These are phyloP conservation scores for Rhinichthys osculus DNA, from an alignment of 2,797 vertebrate genomes.

Conservation along the genomic window DNA sequence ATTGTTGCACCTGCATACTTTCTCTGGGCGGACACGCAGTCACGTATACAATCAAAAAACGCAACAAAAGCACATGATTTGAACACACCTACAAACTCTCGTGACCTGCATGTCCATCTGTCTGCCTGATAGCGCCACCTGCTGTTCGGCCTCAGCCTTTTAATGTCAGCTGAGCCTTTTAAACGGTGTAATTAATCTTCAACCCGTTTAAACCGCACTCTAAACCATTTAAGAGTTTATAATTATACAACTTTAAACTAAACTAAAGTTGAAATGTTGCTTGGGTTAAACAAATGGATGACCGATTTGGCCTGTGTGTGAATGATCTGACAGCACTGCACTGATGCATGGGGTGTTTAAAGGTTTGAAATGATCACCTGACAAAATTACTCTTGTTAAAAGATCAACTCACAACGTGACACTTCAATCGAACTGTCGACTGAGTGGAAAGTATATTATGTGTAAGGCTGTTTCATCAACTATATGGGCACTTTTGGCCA, in stretches of 20 bases:
- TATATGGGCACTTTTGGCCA: neutral
- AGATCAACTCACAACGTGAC: neutral
- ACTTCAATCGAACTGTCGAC: neutral
- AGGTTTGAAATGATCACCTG: neutral
- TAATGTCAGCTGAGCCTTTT: neutral
- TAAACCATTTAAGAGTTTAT: neutral
- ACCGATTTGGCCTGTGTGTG: neutral
- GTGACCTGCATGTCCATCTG: constrained; percentile 50
- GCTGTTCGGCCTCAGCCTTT: constrained; percentile 60
- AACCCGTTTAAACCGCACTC: constrained; percentile 18
- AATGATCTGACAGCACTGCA: neutral
- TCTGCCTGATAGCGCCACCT: constrained; percentile 74
- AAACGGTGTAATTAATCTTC: neutral
- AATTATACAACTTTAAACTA: constrained; percentile 21
- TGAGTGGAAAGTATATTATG: neutral
- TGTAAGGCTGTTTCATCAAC: neutral
- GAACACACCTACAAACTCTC: neutral
- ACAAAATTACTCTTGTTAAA: constrained; percentile 8
- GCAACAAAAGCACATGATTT: neutral
- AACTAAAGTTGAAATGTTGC: neutral
- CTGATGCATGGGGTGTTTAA: neutral
- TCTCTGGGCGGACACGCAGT: too few relatives aligned
- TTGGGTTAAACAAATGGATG: neutral
- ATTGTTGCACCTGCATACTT: neutral
- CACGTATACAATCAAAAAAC: neutral